Evolutionary conservation across 2,113 vertebrate genomes (phyloP).

Genomic region (Nothoprocta pentlandii): DNA sequence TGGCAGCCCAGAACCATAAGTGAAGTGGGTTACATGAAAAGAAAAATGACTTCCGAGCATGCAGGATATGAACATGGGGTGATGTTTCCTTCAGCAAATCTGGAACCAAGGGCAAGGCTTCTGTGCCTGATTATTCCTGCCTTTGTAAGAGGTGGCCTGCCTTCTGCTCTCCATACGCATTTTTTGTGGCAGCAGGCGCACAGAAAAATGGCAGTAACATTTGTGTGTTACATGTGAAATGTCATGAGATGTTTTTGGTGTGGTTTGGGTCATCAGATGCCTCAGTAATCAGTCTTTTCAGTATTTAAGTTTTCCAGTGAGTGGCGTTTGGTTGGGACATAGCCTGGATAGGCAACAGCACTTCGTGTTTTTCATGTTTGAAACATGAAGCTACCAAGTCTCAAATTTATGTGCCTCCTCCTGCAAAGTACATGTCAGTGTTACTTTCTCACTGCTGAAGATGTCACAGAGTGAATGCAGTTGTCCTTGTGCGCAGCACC

Average conservation of each 20-base stretch:
- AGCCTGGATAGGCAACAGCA: neutral
- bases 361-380: neutral
- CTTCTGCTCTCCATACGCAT: conserved; percentile 27
- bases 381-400: neutral
- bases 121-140: neutral
- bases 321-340: neutral
- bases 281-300: neutral
- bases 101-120: conserved; percentile 16
- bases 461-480: neutral
- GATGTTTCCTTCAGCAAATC: conserved; percentile 49
- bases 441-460: neutral
- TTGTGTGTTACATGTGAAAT: neutral
- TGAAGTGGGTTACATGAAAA: conserved; percentile 17
- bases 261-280: neutral
- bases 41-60: conserved; percentile 36
- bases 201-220: neutral
- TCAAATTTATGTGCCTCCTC: neutral
- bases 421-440: neutral
- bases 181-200: conserved; percentile 35
- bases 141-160: neutral
- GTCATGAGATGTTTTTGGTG: neutral
- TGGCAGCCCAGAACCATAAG: neutral
- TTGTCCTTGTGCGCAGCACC: neutral
- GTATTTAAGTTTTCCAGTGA: neutral
- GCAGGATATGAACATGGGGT: conserved; percentile 52